Evolutionary conservation across 2,888 invertebrate genomes (phyloP).

Genomic region (Drosophila kuntzei): DNA sequence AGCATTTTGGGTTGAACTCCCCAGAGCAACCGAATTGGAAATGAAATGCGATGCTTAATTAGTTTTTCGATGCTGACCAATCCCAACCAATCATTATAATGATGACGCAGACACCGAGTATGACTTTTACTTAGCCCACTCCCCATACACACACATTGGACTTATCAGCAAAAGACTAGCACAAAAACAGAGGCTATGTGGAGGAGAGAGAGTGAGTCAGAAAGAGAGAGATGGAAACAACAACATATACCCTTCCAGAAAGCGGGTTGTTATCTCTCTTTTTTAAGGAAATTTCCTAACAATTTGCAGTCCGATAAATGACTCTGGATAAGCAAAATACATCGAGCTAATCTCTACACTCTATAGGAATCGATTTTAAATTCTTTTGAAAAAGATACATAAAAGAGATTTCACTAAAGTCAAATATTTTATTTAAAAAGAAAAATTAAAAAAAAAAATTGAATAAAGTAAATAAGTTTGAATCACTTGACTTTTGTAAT

Average conservation of each 20-base stretch:
- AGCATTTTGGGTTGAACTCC: conserved; percentile 32
- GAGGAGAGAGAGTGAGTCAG: not conserved
- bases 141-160: conserved; percentile 13
- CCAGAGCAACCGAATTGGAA: conserved; percentile 60
- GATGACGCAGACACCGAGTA: conserved; percentile 53
- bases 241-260: conserved; percentile 11
- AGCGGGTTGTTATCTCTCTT: conserved; percentile 45
- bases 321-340: not conserved
- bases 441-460: too few species aligned
- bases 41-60: conserved; percentile 80
- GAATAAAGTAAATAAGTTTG: too few species aligned
- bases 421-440: too few species aligned
- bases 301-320: conserved; percentile 4
- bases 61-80: conserved; percentile 62
- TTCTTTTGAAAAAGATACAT: too few species aligned
- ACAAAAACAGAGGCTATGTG: not conserved
- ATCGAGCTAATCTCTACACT: not conserved
- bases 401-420: too few species aligned
- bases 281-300: conserved; percentile 17
- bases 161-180: conserved; percentile 20
- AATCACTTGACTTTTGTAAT: too few species aligned
- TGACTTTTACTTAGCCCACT: conserved; percentile 40
- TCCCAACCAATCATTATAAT: conserved; percentile 46
- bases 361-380: too few species aligned
- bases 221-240: too few species aligned